phyloP scores from a whole-genome alignment of 1,140 invertebrate species.

The Planococcus citri region DNA sequence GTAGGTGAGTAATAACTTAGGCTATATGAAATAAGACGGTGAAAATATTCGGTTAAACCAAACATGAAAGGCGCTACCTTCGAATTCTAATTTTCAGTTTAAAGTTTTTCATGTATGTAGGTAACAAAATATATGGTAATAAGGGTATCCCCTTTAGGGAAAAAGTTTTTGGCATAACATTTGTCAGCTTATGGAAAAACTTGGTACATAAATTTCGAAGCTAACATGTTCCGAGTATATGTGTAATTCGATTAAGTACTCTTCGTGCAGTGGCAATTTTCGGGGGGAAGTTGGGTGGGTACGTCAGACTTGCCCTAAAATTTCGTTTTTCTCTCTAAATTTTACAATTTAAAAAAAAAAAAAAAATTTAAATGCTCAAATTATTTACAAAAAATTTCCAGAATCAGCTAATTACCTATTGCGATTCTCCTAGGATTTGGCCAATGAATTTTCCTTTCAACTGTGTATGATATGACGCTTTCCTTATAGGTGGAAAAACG shows the following conservation, averaged over 20 bases:
- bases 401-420: not conserved
- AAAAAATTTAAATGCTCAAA: too few relatives aligned
- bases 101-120: not conserved
- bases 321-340: too few relatives aligned
- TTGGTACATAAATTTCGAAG: not conserved
- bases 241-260: not conserved
- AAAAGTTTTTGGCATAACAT: not conserved
- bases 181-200: conserved; percentile 5
- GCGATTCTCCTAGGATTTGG: not conserved
- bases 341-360: too few relatives aligned
- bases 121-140: not conserved
- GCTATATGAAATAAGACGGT: too few relatives aligned
- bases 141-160: not conserved
- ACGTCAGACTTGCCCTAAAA: too few relatives aligned
- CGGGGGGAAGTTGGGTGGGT: too few relatives aligned
- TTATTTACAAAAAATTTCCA: too few relatives aligned
- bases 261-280: too few relatives aligned
- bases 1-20: too few relatives aligned
- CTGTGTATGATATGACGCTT: not conserved
- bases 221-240: not conserved
- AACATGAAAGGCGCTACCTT: not conserved
- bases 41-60: not conserved
- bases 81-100: not conserved
- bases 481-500: too few relatives aligned
- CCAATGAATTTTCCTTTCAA: not conserved